Conservation (phyloP, 2,113 vertebrate genomes). For the Stercorarius parasiticus region DNA sequence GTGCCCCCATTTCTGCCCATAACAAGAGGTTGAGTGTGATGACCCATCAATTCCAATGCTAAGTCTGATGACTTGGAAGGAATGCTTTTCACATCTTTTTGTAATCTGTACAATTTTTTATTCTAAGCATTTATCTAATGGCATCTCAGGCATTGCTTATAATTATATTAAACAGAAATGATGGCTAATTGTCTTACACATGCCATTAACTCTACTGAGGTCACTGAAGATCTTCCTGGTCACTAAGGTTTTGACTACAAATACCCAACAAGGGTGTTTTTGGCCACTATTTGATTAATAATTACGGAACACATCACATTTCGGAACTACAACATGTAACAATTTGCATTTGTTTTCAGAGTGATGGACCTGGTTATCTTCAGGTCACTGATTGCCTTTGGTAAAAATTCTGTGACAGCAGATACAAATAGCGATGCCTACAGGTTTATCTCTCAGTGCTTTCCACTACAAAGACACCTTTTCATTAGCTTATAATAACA, state of each 20-base stretch:
- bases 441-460: not conserved
- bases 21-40: not conserved
- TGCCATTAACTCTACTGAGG: not conserved
- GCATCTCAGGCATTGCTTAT: not conserved
- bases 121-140: not conserved
- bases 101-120: not conserved
- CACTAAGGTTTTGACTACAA: not conserved
- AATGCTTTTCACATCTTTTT: not conserved
- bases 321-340: not conserved
- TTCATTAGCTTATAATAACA: not conserved
- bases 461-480: not conserved
- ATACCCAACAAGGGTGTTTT: rapidly evolving
- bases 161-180: not conserved
- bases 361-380: not conserved
- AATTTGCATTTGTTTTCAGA: not conserved
- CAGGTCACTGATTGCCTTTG: not conserved
- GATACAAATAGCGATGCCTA: not conserved
- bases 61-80: not conserved
- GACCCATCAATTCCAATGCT: not conserved
- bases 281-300: not conserved
- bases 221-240: not conserved
- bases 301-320: not conserved
- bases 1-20: not conserved
- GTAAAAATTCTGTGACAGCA: not conserved
- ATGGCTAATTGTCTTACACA: not conserved